Evolutionary conservation across 30 jellyfish, hydroid and myxozoan genomes (phyloP).

Genomic region (Clytia hemisphaerica): DNA sequence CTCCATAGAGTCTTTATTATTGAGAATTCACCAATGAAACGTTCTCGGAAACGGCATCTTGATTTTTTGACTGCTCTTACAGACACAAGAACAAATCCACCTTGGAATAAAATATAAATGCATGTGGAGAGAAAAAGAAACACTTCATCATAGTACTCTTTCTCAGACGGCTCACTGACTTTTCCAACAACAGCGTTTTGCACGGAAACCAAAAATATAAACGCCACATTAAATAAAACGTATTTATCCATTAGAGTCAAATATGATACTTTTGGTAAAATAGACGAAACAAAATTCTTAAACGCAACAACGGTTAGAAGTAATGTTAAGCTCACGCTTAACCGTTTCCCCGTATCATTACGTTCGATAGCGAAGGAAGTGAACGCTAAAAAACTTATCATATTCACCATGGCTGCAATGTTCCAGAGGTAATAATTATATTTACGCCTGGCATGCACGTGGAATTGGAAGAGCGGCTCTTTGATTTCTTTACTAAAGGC

Average conservation of each 20-base stretch:
- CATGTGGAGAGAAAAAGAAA: slow-evolving; percentile 17
- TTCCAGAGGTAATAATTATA: slow-evolving; percentile 71
- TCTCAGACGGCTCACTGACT: neutral
- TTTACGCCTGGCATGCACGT: slow-evolving; percentile 79
- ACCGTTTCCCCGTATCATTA: slow-evolving; percentile 67
- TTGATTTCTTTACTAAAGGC: slow-evolving; percentile 56
- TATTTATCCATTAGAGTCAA: slow-evolving; percentile 76
- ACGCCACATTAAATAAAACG: slow-evolving; percentile 60
- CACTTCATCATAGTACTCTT: slow-evolving; percentile 17
- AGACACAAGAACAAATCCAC: slow-evolving; percentile 15
- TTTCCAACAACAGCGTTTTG: slow-evolving; percentile 67
- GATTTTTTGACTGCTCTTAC: slow-evolving; percentile 24
- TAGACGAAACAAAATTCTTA: slow-evolving; percentile 65
- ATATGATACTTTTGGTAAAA: slow-evolving; percentile 81
- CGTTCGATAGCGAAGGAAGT: slow-evolving; percentile 81
- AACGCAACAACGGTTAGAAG: slow-evolving; percentile 76
- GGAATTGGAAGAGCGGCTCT: slow-evolving; percentile 59
- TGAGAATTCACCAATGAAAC: slow-evolving; percentile 31
- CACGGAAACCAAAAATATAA: slow-evolving; percentile 70
- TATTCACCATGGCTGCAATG: slow-evolving; percentile 71
- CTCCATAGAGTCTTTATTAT: neutral
- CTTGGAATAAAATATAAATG: slow-evolving; percentile 12
- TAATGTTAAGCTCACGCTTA: slow-evolving; percentile 71
- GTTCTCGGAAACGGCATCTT: slow-evolving; percentile 19
- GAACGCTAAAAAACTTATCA: slow-evolving; percentile 59